These are phyloP conservation scores for Megamerina dolium DNA, from an alignment of 2,888 invertebrate genomes.

Conservation along the genomic window DNA sequence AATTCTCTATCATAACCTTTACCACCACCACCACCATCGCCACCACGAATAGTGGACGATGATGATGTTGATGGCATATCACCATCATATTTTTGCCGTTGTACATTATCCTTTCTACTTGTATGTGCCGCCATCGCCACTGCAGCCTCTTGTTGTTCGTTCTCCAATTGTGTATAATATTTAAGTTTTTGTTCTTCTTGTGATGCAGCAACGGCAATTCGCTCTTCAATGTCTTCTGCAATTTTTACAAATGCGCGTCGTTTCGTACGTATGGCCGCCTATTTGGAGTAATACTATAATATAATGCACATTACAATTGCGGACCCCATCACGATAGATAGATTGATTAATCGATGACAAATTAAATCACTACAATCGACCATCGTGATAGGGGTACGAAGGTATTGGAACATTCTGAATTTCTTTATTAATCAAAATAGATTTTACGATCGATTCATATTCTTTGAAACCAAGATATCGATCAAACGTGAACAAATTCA, in stretches of 20 bases:
- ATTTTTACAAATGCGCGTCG: slow-evolving; percentile 66
- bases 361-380: too few species aligned
- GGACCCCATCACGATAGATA: too few species aligned
- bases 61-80: slow-evolving; percentile 9
- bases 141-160: slow-evolving; percentile 18
- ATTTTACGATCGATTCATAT: too few species aligned
- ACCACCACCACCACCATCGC: slow-evolving; percentile 11
- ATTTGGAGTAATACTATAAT: too few species aligned
- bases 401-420: too few species aligned
- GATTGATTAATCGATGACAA: too few species aligned
- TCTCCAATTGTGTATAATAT: slow-evolving; percentile 30
- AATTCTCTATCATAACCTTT: slow-evolving; percentile 37
- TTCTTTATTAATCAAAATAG: too few species aligned
- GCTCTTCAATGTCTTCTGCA: slow-evolving; percentile 70
- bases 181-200: slow-evolving; percentile 47
- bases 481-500: too few species aligned
- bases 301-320: too few species aligned
- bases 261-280: slow-evolving; percentile 59
- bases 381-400: too few species aligned
- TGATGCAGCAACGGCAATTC: slow-evolving; percentile 59
- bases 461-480: too few species aligned
- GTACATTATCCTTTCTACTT: slow-evolving; percentile 15
- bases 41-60: slow-evolving; percentile 10
- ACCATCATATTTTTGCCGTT: slow-evolving; percentile 9
- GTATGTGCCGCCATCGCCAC: slow-evolving; percentile 13